Base-by-base conservation (phyloP, 2,797 vertebrate species). In the Heliangelus exortis region DNA sequence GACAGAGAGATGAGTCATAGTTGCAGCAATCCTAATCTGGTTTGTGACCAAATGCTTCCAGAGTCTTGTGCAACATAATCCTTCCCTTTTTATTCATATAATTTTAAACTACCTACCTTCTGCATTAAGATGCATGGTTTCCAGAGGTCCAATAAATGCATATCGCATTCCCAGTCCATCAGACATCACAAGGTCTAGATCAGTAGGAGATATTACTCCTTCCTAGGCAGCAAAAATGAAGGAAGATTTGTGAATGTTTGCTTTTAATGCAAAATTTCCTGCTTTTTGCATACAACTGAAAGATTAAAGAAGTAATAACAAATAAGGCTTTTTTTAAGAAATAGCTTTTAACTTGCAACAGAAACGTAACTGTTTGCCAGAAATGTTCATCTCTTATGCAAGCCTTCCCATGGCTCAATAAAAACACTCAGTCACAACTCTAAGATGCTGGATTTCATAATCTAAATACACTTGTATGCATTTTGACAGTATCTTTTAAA, bases 121-220 rank as follows among this genome's bases (percentile, higher is more conserved):
- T 39, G 99, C 99, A 59, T 99, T 99, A 81, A 99, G 99, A 94
- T 99, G 99, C 97, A 99, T 99, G 1, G 99, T 99, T 97, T 99
- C 99, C 98, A 99, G 98, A 77, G 99, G 99, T 93, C 99, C 99
- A 8, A 99, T 98, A 96, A 99, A 99, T 11, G 99, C 99, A 0
- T 99, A 99, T 53, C 99, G 98, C 99, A 99, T 99, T 95, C 99
- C 99, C 89, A 99, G 92, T 48, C 99, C 99, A 91, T 99, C 98
- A 80, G 99, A 99, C 99, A 99, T 99, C 97, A 99, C 99, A 81
- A 99, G 98, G 97, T 99, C 99, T 63, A 99, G 98, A 96, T 99
- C 99, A 68, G 97, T 96, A 13, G 99, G 98, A 67, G 99, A 99
- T 89, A 99, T 97, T 39, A 99, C 47, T 83, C 98, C 99, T 36